Base-by-base conservation (phyloP, 2,888 invertebrate species). In the Watsonalla cultraria region DNA sequence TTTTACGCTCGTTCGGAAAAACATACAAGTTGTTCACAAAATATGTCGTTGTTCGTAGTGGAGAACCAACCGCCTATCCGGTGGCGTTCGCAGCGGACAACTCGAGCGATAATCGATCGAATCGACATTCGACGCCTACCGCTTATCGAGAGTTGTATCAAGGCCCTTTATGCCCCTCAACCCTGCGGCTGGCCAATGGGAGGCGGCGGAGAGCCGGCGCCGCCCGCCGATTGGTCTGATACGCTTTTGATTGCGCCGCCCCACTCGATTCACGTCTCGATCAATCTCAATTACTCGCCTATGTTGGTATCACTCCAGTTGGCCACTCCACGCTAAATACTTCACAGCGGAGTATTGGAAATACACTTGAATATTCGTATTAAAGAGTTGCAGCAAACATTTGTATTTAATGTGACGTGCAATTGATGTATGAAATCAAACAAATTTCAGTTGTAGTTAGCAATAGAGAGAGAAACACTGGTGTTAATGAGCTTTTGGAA, bases 161-260 rank as follows among this genome's bases (percentile, higher is more conserved):
- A 89, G 84, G 84, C 84, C 88, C 83, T 86, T 82, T 72, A 74
- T 74, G 72, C 78, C 76, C 78, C 82, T 77, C 82, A 82, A 83
- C 86, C 88, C 87, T 68, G 79, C 79, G 59, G 57, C 66, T 66
- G 72, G 72, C 90, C 90, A 90, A 90, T 90, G 65, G 67, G 75
- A 70, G 69, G 61, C 74, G 67, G 61, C 74, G 74, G 65, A 70
- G 71, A 68, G 62, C 59, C 65, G 66, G 65, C 59, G 78, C 72
- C 66, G 74, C 65, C 66, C 80, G 72, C 82, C 71, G 75, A 90
- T 90, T 90, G 89, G 89, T 71, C 77, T 82, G 84, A 86, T 87
- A 82, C 83, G 84, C 78, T 80, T 90, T 90, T 90, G 90, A 90
- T 89, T 86, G 89, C 89, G 61, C 86, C 90, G 89, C 90, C 90